Percentiles rank a stretch among this genome's conserved stretches.
Conservation (phyloP, 2,113 vertebrate genomes). For the Muntiacus muntjak region DNA sequence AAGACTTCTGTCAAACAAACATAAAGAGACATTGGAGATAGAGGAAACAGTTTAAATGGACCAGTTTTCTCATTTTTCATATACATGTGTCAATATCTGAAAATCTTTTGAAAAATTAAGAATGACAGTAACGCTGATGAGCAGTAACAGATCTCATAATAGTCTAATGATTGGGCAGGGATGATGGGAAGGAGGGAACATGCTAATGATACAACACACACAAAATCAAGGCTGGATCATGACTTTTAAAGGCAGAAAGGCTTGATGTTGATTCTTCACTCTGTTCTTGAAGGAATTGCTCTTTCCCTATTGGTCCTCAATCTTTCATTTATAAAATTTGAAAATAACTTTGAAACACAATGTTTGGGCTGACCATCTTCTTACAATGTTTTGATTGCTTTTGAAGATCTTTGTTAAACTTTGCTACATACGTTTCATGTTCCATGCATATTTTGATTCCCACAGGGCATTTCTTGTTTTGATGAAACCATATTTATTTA, state of each 20-base stretch:
- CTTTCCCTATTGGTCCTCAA: not conserved
- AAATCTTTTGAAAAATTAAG: not conserved
- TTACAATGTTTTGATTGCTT: not conserved
- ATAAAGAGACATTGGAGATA: not conserved
- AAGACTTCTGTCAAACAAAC: slow-evolving; percentile 19
- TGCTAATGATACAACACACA: not conserved
- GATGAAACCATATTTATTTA: not conserved
- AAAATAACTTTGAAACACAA: not conserved
- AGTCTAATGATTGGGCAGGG: not conserved
- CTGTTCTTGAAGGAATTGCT: not conserved
- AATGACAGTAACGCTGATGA: not conserved
- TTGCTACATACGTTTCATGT: not conserved
- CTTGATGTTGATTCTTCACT: not conserved
- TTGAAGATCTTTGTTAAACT: not conserved
- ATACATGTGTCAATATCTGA: not conserved
- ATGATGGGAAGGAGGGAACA: rapidly evolving
- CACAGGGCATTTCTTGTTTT: not conserved
- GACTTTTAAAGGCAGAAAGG: not conserved
- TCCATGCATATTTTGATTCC: not conserved
- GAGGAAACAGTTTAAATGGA: not conserved
- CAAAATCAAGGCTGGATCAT: not conserved
- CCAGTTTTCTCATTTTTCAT: not conserved
- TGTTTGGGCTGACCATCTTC: not conserved
- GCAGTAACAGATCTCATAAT: not conserved
- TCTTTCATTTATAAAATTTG: not conserved